Conservation (phyloP, 1,140 invertebrate species). For the Zaprionus inermis region DNA sequence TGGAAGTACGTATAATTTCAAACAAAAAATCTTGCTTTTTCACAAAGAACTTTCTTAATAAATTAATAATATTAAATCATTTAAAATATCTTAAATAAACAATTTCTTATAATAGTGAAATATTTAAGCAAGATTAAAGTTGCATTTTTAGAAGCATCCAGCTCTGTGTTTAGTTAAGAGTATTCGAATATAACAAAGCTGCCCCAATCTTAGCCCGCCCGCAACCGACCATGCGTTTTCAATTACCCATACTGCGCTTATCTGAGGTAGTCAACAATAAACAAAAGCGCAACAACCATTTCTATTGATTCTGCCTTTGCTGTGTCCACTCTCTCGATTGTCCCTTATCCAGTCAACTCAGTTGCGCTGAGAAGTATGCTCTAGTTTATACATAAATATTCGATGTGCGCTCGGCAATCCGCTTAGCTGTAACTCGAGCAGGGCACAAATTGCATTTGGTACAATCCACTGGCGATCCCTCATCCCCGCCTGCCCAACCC, state of each 20-base stretch:
- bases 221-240: neutral
- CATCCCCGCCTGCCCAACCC: constrained; percentile 11
- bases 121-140: too few species aligned
- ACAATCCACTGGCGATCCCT: constrained; percentile 31
- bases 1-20: too few species aligned
- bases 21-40: too few species aligned
- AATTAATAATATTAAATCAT: too few species aligned
- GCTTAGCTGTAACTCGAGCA: constrained; percentile 73
- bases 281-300: constrained; percentile 6
- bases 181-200: neutral
- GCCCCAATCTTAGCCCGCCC: neutral
- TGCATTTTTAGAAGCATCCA: too few species aligned
- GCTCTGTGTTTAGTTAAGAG: too few species aligned
- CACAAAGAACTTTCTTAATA: too few species aligned
- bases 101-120: too few species aligned
- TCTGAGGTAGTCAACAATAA: constrained; percentile 8
- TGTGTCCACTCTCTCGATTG: neutral
- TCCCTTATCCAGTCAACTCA: neutral
- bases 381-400: constrained; percentile 67
- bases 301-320: neutral
- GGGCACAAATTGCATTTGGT: constrained; percentile 75
- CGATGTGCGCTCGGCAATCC: constrained; percentile 68
- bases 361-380: constrained; percentile 28
- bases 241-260: constrained; percentile 19
- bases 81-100: too few species aligned